Evolutionary conservation across 2,113 vertebrate genomes (phyloP), one percentile per base, ranked within the genome.

Genomic region (Narcine bancroftii): DNA sequence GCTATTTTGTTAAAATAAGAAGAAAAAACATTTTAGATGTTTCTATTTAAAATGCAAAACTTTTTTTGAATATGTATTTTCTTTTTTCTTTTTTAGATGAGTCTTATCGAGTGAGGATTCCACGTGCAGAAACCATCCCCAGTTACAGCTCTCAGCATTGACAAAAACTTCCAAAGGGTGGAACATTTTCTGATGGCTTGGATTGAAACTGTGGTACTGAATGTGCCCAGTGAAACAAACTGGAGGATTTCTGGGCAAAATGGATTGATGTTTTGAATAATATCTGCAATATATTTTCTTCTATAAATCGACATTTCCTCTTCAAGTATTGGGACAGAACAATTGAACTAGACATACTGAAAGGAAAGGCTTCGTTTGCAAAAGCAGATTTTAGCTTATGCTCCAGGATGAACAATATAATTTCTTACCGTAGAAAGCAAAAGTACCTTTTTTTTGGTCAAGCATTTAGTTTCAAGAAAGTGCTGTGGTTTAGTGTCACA

Each of bases 71-170:
- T 33, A 21, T 4, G 10, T 71, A 69, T 69, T 19, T 26, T 26
- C 2, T 69, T 66, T 83, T 53, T 83, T 11, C 33, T 83, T 53
- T 33, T 53, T 83, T 47, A 91, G 89, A 91, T 91, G 89, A 91
- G 3, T 91, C 89, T 1, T 91, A 69, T 69, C 65, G 63, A 45
- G 9, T 91, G 89, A 91, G 89, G 65, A 91, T 91, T 91, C 89
- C 89, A 47, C 89, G 89, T 66, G 89, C 89, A 91, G 89, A 91
- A 91, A 91, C 89, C 36, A 69, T 91, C 89, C 89, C 89, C 89
- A 91, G 89, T 91, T 91, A 91, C 89, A 69, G 65, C 89, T 91
- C 89, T 45, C 89, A 91, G 42, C 89, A 91, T 60, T 91, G 89
- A 91, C 89, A 71, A 69, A 91, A 42, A 69, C 89, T 91, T 91